Conservation (phyloP, 2,113 vertebrate genomes). For the Hemibagrus wyckioides region DNA sequence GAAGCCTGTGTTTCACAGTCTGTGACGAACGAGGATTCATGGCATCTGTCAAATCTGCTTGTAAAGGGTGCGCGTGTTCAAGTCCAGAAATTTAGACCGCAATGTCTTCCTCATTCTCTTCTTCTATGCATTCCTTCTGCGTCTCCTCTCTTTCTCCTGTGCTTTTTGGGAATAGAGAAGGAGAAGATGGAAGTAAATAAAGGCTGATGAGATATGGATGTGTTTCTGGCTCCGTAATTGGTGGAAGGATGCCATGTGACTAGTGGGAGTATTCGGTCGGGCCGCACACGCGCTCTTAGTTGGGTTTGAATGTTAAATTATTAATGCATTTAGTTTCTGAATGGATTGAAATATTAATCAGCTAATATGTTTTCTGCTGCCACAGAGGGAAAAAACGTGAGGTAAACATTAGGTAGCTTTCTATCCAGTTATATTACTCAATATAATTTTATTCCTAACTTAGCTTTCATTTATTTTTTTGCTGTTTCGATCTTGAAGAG, state of each 20-base stretch:
- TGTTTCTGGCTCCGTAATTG: background rate
- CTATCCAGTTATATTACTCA: background rate
- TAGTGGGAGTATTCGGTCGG: background rate
- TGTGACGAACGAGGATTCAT: background rate
- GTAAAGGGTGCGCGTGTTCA: background rate
- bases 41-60: background rate
- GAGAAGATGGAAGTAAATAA: background rate
- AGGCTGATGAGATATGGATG: conserved; percentile 37
- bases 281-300: background rate
- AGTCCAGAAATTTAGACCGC: background rate
- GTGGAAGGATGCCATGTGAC: background rate
- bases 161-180: conserved; percentile 7
- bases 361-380: background rate
- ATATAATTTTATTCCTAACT: background rate
- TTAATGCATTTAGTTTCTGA: background rate
- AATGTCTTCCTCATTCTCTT: background rate
- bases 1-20: background rate
- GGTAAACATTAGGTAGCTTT: background rate
- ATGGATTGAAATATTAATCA: conserved; percentile 2
- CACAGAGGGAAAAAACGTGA: background rate
- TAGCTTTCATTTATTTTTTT: background rate
- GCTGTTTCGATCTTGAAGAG: background rate
- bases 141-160: background rate
- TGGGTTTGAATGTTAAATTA: background rate
- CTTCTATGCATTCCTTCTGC: background rate